Percentiles rank a stretch among this genome's conserved stretches.
Evolutionary conservation across 2,888 invertebrate species (phyloP).

Genomic region (Amphiduros pacificus): DNA sequence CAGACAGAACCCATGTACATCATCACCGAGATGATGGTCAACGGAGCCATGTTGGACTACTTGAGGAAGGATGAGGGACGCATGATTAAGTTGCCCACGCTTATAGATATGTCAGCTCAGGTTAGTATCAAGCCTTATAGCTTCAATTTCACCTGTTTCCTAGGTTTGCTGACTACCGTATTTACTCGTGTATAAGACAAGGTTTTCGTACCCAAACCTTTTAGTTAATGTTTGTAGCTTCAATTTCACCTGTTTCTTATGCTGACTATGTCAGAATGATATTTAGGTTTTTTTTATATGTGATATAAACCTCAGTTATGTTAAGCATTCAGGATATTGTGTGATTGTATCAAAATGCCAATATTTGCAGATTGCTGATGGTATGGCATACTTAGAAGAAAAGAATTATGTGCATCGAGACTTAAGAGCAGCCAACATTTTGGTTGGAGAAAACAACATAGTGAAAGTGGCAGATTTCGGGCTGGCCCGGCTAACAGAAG

Average conservation of each 20-base stretch:
- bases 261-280: no score
- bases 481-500: slow-evolving; percentile 48
- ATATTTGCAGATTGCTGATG: slow-evolving; percentile 51
- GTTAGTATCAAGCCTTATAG: no score
- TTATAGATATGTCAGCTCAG: slow-evolving; percentile 95
- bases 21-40: slow-evolving; percentile 90
- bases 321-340: no score
- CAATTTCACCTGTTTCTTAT: no score
- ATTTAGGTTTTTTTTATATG: no score
- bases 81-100: slow-evolving; percentile 73
- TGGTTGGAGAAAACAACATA: slow-evolving; percentile 53
- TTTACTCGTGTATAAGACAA: no score
- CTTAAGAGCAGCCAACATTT: slow-evolving; percentile 57
- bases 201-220: no score
- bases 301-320: no score
- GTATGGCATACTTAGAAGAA: slow-evolving; percentile 57
- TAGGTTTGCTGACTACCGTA: no score
- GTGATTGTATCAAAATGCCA: no score
- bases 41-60: slow-evolving; percentile 92
- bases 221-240: no score
- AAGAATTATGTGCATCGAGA: slow-evolving; percentile 57
- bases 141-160: no score
- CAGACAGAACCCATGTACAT: slow-evolving; percentile 86
- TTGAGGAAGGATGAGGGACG: slow-evolving; percentile 83
- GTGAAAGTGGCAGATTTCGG: slow-evolving; percentile 60